Evolutionary conservation across 2,113 vertebrate species (phyloP).

Genomic region (Carollia perspicillata): DNA sequence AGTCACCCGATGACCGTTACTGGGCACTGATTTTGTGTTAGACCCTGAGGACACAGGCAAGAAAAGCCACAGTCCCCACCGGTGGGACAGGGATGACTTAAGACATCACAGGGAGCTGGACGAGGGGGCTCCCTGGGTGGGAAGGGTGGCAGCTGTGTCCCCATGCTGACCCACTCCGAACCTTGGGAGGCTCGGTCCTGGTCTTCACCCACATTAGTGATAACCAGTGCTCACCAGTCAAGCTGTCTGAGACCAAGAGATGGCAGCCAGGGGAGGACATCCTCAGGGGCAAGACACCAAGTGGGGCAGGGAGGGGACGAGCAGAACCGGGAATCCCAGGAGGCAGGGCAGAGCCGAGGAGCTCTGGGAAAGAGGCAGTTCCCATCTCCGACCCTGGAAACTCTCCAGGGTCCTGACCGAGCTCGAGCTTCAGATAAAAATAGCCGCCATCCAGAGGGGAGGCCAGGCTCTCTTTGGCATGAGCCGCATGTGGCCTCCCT

Average conservation of each 20-base stretch:
- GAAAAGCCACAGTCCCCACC: too few relatives aligned
- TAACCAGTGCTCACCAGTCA: fast-evolving
- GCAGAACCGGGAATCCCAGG: background rate
- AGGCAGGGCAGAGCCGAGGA: background rate
- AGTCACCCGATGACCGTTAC: background rate
- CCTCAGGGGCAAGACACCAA: background rate
- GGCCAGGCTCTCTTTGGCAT: background rate
- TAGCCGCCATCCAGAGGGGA: background rate
- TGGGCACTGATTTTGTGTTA: background rate
- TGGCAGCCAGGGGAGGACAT: background rate
- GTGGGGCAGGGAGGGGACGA: fast-evolving
- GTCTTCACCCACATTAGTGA: background rate
- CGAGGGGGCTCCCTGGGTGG: background rate
- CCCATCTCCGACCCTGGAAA: constrained; percentile 15
- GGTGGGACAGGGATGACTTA: fast-evolving
- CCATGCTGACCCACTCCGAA: fast-evolving
- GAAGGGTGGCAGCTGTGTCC: background rate
- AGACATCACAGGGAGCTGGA: background rate
- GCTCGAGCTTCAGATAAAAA: background rate
- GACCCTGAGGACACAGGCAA: fast-evolving
- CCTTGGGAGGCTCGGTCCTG: fast-evolving
- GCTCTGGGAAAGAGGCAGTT: background rate
- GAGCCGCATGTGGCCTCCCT: background rate
- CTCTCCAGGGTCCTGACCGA: constrained; percentile 19
- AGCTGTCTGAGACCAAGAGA: background rate